Evolutionary conservation across 2,797 vertebrate genomes (phyloP), one percentile per base, ranked within the genome.

Genomic region (Arremon brunneinucha): DNA sequence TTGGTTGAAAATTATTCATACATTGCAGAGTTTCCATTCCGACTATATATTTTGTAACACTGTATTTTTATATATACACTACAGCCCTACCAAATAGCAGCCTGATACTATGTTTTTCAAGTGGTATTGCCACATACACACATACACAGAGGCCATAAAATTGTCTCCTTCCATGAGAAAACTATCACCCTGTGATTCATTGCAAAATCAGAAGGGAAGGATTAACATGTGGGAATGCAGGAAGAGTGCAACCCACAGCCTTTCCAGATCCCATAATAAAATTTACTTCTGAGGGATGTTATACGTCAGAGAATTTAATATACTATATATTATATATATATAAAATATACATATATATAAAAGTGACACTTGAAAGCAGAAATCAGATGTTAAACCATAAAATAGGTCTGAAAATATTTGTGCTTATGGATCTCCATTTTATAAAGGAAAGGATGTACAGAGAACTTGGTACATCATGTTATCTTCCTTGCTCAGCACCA

Each of bases 141-240:
- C 65, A 37, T 24, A 60, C 55, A 76, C 3, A 50, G 52, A 92
- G 41, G 41, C 4, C 47, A 62, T 82, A 87, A 91, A 76, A 80
- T 87, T 80, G n/a, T 43, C 44, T 93, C 22, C 35, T 92, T 90
- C 63, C 67, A 59, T 74, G 71, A 76, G 63, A 89, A 93, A 90
- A 62, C 26, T 56, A 63, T 52, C 65, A 56, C 9, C 34, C 44
- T 84, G 72, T 65, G 37, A 85, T 77, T 89, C 68, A 67, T 56
- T 87, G n/a, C 41, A 70, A 70, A 89, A 84, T 76, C 41, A 80
- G 44, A 69, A 65, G 47, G 8, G 23, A 93, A 41, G 15, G 41
- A 70, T 67, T 74, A 93, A 89, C 78, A 90, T 76, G 30, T 89
- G 78, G 63, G 18, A 94, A 28, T 44, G 69, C 32, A 82, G 83